Conservation (phyloP, 2,888 invertebrate genomes). For the Zaprionus obscuricornis region DNA sequence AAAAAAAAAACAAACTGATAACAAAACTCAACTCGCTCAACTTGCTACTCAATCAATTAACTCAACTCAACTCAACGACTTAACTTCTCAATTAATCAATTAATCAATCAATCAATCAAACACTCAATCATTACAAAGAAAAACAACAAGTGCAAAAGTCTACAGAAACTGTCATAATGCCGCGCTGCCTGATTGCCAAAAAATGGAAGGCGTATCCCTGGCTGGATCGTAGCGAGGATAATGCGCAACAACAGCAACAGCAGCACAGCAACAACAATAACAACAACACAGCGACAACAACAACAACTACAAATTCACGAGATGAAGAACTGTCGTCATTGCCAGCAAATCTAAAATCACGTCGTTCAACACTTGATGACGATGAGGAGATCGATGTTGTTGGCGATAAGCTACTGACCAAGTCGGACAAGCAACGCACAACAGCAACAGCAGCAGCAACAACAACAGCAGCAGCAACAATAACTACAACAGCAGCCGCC, state of each 20-base stretch:
- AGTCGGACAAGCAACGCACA: slow-evolving; percentile 68
- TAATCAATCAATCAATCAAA: slow-evolving; percentile 8
- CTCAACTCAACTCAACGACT: not conserved
- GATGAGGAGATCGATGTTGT: slow-evolving; percentile 95
- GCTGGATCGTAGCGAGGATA: slow-evolving; percentile 86
- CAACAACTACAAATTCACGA: slow-evolving; percentile 26
- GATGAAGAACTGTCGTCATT: slow-evolving; percentile 64
- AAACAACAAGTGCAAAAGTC: not conserved
- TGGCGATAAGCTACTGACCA: slow-evolving; percentile 86
- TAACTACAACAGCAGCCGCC: slow-evolving; percentile 34
- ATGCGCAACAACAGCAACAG: slow-evolving; percentile 47
- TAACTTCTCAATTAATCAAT: slow-evolving; percentile 11
- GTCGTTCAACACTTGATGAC: slow-evolving; percentile 85
- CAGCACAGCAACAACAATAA: slow-evolving; percentile 39
- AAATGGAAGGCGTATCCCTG: slow-evolving; percentile 96
- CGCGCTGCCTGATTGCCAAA: slow-evolving; percentile 97
- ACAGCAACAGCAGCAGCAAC: slow-evolving; percentile 31
- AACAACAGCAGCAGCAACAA: slow-evolving; percentile 23
- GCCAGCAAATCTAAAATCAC: slow-evolving; percentile 83
- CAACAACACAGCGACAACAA: slow-evolving; percentile 40
- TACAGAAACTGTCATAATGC: slow-evolving; percentile 86
- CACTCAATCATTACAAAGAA: not conserved
- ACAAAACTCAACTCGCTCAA: slow-evolving; percentile 32
- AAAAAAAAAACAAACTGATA: slow-evolving; percentile 21
- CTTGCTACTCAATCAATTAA: no score